Base-by-base conservation (phyloP, 2,888 invertebrate genomes). In the Lamellibrachia columna region DNA sequence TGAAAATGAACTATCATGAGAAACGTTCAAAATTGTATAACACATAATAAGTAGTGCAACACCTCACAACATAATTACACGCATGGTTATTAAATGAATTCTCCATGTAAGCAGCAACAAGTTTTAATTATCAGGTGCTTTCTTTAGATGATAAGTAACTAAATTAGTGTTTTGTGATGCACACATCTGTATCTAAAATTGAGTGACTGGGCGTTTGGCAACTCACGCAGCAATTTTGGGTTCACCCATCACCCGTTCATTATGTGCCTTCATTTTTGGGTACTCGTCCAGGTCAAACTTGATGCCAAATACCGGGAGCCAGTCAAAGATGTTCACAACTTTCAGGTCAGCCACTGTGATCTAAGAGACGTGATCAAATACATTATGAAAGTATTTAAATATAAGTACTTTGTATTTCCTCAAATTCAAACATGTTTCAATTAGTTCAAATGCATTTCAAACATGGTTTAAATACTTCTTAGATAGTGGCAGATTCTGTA, bases 271-370 rank as follows among this genome's bases (percentile, higher is more conserved):
- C 52, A 94, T 90, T 75, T 93, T 92, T 90, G 94, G 94, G 58
- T 92, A 93, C 53, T 94, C 94, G 7, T 92, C 93, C 91, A 94
- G 92, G 53, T 91, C 58, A 8, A 92, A 53, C 8, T 92, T 93
- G 90, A 92, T 92, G 3, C 92, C 92, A n/a, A 93, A 90, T 90
- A 93, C 92, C 53, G 91, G 60, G 4, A 92, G 92, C n/a, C 93
- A 92, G 28, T 92, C 91, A 15, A 91, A 90, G 90, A 93, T 92
- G 9, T 93, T 91, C 7, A 91, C 90, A 53, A 93, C 93, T 11
- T 92, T 60, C n/a, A 95, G 58, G 92, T 95, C 95, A 4, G 94
- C 94, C 94, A 94, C 94, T 15, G 95, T 94, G 53, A 94, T 22
- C 93, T 94, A 93, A 92, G 75, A 75, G 75, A 15, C 6, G 22